phyloP scores from a whole-genome alignment of 2,888 invertebrate species.

The Andrena dorsata region DNA sequence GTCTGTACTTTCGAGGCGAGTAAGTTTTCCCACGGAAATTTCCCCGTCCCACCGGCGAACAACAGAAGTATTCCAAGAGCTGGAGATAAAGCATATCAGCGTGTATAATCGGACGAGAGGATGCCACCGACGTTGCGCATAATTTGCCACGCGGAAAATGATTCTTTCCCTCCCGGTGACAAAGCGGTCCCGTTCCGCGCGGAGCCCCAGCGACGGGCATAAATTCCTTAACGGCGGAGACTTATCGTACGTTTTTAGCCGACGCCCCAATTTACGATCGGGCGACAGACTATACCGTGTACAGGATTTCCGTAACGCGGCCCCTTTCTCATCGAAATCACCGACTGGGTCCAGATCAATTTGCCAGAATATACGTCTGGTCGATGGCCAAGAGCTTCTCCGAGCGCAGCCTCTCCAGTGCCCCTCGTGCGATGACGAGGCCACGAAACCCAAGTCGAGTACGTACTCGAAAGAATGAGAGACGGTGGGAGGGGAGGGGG shows the following conservation, averaged over 20 bases:
- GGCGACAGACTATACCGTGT: constrained; percentile 3
- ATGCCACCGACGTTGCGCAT: not conserved
- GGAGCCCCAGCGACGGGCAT: constrained; percentile 1
- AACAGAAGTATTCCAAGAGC: too few relatives aligned
- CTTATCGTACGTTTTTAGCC: constrained; percentile 37
- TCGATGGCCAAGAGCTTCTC: too few relatives aligned
- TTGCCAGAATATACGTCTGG: not conserved
- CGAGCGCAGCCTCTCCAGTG: too few relatives aligned
- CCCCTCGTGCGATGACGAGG: constrained; percentile 47
- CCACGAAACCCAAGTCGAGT: constrained; percentile 48
- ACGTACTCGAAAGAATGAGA: constrained; percentile 45
- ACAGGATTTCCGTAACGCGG: constrained; percentile 15
- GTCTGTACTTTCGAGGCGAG: too few relatives aligned
- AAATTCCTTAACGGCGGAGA: constrained; percentile 36
- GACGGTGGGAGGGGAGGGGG: not conserved
- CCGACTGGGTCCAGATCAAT: constrained; percentile 25
- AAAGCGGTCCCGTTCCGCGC: constrained; percentile 26
- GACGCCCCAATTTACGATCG: constrained; percentile 31
- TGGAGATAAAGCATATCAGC: not conserved
- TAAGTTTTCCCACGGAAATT: too few relatives aligned
- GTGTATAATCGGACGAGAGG: not conserved
- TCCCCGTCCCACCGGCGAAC: too few relatives aligned
- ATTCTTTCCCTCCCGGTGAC: constrained; percentile 27
- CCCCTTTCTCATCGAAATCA: constrained; percentile 22
- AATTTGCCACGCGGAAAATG: constrained; percentile 15